These are phyloP conservation scores for Coreoperca whiteheadi DNA, from an alignment of 2,113 vertebrate species.

Conservation along the genomic window DNA sequence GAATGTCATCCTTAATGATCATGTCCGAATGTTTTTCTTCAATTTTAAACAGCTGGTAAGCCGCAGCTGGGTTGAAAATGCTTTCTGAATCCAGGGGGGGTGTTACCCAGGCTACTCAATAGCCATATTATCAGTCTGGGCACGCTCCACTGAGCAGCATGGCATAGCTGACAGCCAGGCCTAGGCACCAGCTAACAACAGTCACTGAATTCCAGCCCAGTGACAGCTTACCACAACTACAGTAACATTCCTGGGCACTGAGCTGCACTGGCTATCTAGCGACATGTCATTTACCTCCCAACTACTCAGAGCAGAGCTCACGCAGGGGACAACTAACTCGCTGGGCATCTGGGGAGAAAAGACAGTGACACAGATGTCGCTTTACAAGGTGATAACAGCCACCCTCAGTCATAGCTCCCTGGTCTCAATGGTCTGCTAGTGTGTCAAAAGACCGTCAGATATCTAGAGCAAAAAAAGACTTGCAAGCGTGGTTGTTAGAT, in stretches of 20 bases:
- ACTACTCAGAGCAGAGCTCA: slow-evolving; percentile 52
- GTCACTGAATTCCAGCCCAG: slow-evolving; percentile 76
- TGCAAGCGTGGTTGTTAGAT: slow-evolving; percentile 23
- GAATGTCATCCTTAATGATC: slow-evolving; percentile 31
- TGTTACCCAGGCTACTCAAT: slow-evolving; percentile 73
- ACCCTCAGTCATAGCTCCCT: slow-evolving; percentile 48
- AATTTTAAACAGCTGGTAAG: slow-evolving; percentile 72
- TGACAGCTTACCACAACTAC: slow-evolving; percentile 78
- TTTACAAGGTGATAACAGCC: slow-evolving; percentile 67
- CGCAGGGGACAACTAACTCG: slow-evolving; percentile 46
- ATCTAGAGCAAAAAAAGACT: slow-evolving; percentile 17
- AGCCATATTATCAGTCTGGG: slow-evolving; percentile 78
- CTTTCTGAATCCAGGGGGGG: slow-evolving; percentile 60
- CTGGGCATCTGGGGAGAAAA: slow-evolving; percentile 57
- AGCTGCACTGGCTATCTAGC: slow-evolving; percentile 61
- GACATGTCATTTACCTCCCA: slow-evolving; percentile 66
- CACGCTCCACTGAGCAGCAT: slow-evolving; percentile 78
- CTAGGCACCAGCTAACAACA: slow-evolving; percentile 77
- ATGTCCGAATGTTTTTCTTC: slow-evolving; percentile 19
- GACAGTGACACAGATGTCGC: slow-evolving; percentile 63
- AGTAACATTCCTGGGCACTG: slow-evolving; percentile 76
- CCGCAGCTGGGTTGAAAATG: slow-evolving; percentile 73
- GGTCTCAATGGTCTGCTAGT: slow-evolving; percentile 47
- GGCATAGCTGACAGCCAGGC: slow-evolving; percentile 81
- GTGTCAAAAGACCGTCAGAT: slow-evolving; percentile 51